Evolutionary conservation across 2,888 invertebrate species (phyloP), one percentile per base, ranked within the genome.

Genomic region (Amphipoea lucens): DNA sequence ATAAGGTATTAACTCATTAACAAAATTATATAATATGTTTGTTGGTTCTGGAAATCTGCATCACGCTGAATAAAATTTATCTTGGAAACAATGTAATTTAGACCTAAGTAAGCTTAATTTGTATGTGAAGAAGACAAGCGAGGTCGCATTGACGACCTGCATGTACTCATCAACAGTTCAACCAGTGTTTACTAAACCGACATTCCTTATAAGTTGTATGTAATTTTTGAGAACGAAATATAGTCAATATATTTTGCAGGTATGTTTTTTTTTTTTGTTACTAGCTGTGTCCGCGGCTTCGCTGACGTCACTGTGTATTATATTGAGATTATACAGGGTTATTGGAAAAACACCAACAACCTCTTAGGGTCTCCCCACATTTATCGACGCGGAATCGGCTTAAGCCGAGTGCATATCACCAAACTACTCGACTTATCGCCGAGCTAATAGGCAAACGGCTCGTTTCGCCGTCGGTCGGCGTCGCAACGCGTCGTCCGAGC

Each of bases 161-260:
- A 73, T 86, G 76, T 87, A 88, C 77, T 86, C 81, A 84, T 67
- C 40, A 79, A 80, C 82, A 83, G 86, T 89, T 87, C 82, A 90
- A 88, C 85, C 86, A 85, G 82, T 86, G 83, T 86, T 83, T 83
- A 88, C 76, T 84, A 90, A 88, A 89, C 89, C 90, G 89, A 94
- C 95, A 95, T 95, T 95, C 95, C 95, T 93, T 93, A 85, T 90
- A 92, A 88, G 90, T 88, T 91, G 88, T 93, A 93, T 93, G 93
- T 94, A 91, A 92, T 93, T 91, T 92, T 92, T 92, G 90, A 93
- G 92, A 92, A 92, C 91, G 90, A 93, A 94, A 94, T 94, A 94
- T 90, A 94, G 90, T 92, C 90, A 92, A 83, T 94, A 95, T 96
- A 95, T 95, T 95, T 95, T 95, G 92, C 90, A 94, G 86, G 77